Evolutionary conservation across 2,113 vertebrate genomes (phyloP).

Genomic region (Psittacula cyanocephala): DNA sequence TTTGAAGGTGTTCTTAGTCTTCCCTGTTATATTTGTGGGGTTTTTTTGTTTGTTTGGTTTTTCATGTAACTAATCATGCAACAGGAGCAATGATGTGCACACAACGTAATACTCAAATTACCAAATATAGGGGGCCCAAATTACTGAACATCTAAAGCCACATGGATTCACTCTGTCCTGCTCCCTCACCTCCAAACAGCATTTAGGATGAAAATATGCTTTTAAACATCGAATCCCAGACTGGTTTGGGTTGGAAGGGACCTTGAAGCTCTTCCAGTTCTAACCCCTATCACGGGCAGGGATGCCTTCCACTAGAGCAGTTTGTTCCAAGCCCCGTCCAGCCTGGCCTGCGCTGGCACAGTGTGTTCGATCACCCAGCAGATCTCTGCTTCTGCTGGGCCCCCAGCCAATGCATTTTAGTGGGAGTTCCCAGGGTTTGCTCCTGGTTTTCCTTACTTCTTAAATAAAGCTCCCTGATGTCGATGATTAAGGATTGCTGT

Average conservation of each 20-base stretch:
- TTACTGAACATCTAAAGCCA: neutral
- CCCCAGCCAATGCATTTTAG: neutral
- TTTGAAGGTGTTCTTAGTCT: neutral
- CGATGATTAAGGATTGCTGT: neutral
- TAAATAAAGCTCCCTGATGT: neutral
- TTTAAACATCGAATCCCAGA: neutral
- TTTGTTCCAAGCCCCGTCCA: neutral
- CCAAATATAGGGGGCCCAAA: neutral
- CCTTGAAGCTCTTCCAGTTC: neutral
- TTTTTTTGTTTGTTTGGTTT: neutral
- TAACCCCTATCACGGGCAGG: neutral
- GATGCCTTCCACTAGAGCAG: neutral
- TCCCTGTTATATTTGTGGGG: neutral
- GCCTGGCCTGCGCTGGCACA: neutral
- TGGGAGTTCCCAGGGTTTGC: neutral
- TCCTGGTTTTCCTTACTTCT: neutral
- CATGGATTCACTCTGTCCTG: neutral
- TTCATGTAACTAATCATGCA: neutral
- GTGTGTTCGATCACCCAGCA: neutral
- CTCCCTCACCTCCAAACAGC: neutral
- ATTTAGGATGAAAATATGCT: neutral
- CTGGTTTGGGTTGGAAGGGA: neutral
- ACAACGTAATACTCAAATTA: neutral
- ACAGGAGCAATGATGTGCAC: neutral
- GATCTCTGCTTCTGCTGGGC: neutral